Evolutionary conservation across 2,113 vertebrate genomes (phyloP), one percentile per base, ranked within the genome.

Genomic region (Epinephelus moara): DNA sequence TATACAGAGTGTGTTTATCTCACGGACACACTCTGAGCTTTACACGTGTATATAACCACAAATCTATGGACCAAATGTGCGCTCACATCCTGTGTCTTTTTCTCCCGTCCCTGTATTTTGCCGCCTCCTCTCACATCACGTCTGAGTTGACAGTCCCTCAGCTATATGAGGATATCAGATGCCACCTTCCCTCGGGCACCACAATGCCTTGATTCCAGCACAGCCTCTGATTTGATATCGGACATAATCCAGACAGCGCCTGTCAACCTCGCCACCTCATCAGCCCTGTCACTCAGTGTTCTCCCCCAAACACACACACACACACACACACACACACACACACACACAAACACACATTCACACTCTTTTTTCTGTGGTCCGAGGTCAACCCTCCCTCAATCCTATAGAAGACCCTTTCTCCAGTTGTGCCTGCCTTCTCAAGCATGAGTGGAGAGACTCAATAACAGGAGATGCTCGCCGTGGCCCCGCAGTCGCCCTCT

Each of bases 381-480:
- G 72, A 78, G 87, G 91, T 86, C 84, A 87, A 13, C 70, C 74
- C 19, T 75, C 40, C 59, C 83, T 80, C 79, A 78, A 73, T 88
- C 82, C 68, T 73, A 19, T 55, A 80, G 84, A 87, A 33, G 63
- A 62, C 49, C 74, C 42, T 88, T 85, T 91, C 79, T 77, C 84
- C 19, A 67, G 66, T 81, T 87, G 78, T 80, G 57, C 33, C 62
- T 59, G 88, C 69, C 60, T 70, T 81, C 53, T 82, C 85, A 91
- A 90, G 92, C 88, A 57, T 90, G 77, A 88, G 82, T 73, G 64
- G 81, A 88, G 81, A 23, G 82, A 62, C 86, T 91, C 82, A 85
- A 85, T 83, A 90, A 85, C 63, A 60, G 67, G 78, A 78, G 83
- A 45, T 74, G 70, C 89, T 75, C 47, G 84, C 82, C 25, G 1